These are phyloP conservation scores for Distichodus sexfasciatus DNA, from an alignment of 2,797 vertebrate genomes.

Conservation along the genomic window DNA sequence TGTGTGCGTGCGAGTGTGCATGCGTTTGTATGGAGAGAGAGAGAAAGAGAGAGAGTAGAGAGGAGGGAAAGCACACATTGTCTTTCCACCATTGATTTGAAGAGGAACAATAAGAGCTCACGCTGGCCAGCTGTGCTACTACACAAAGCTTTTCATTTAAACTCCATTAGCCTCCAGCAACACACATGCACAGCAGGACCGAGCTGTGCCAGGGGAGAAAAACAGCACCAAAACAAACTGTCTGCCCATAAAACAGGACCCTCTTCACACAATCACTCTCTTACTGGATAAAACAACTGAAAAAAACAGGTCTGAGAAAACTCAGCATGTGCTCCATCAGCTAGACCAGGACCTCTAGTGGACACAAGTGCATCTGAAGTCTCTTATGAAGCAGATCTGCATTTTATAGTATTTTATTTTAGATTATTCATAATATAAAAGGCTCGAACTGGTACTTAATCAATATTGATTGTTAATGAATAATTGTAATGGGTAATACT, in stretches of 20 bases:
- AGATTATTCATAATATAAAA: not conserved
- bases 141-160: not conserved
- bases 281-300: not conserved
- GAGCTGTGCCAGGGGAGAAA: not conserved
- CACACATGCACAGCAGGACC: not conserved
- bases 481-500: no score
- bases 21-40: not conserved
- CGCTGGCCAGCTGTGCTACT: not conserved
- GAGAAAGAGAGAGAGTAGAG: not conserved
- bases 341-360: constrained; percentile 27
- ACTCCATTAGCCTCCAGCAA: not conserved
- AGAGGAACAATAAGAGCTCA: not conserved
- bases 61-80: no score
- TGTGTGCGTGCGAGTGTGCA: not conserved
- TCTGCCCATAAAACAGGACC: not conserved
- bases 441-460: no score
- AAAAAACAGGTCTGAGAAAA: not conserved
- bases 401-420: no score
- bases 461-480: no score
- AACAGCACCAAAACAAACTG: not conserved
- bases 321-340: constrained; percentile 3
- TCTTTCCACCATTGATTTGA: not conserved
- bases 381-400: not conserved
- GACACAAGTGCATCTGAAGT: not conserved
- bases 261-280: constrained; percentile 8